Base-by-base conservation (phyloP, 2,113 vertebrate species). In the Daubentonia madagascariensis region DNA sequence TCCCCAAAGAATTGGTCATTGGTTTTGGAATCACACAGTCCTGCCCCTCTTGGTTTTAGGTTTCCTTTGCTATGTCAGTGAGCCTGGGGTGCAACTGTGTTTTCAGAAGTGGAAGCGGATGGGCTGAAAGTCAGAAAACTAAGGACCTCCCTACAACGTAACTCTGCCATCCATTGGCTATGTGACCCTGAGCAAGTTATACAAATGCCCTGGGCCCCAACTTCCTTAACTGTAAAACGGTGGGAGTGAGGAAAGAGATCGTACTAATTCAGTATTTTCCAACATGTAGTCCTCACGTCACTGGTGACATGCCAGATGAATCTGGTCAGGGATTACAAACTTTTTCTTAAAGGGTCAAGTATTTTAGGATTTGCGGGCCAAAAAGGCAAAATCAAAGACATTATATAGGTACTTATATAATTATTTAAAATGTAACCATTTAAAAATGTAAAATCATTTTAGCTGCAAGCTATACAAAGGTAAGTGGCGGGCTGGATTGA, bases 401-500 rank as follows among this genome's bases (percentile, higher is more conserved):
- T 35, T 65, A 32, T 32, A 68, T 52, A 70, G 11, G 6, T 54
- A 50, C 6, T 23, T 96, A n/a, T 4, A 61, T 45, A 75, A 45
- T n/a, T 40, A 40, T 68, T 73, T 76, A 70, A 70, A 80, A 85
- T 6, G 5, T 76, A 86, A 85, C 67, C 67, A 75, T 75, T 93
- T 93, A 50, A 52, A 92, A 95, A 72, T 43, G 6, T 78, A 48
- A 88, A 81, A 81, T 87, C 22, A 91, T 79, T 89, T 92, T 89
- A 80, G 40, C 43, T 78, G 28, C 6, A 20, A 32, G 50, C 73
- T 37, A 32, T 85, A 93, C 85, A 70, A 43, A 96, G 81, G 32
- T 12, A 83, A n/a, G 61, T 20, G 1, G 28, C 4, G 9, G 68
- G 8, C 52, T 81, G 75, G 67, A 85, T 1, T 86, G 20, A 28